Base-by-base conservation (phyloP, 2,888 invertebrate genomes). In the Drosophila gaucha region DNA sequence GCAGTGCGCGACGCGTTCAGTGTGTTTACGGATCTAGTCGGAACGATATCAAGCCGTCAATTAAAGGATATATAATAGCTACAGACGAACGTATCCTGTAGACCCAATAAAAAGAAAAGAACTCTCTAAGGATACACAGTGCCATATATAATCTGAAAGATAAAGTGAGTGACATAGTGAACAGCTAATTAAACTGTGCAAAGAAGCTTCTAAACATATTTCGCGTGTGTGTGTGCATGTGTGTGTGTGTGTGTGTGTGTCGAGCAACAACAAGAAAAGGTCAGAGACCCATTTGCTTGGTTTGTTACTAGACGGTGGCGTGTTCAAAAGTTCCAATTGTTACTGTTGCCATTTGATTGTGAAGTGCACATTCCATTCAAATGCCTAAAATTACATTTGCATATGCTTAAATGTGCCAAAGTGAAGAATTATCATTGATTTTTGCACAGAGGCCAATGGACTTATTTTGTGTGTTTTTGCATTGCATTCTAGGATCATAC, bases 1-100 rank as follows among this genome's bases (percentile, higher is more conserved):
- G 52, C 24, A 52, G 43, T 64, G 47, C 68, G 66, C 66, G 68
- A 35, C 74, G 67, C 80, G 80, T 88, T 84, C 80, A 84, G 88
- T 84, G 68, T 69, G 69, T 63, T 55, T 74, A 66, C 72, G 85
- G 73, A 69, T 75, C 60, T 67, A 59, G 55, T 82, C 83, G 69
- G 41, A 66, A 52, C 58, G 35, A 80, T 82, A 70, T 6, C 43
- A 50, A 43, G 14, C 16, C 59, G 74, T 50, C 71, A 39, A 55
- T 60, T 55, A 35, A 33, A 22, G 56, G 43, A 26, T 46, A 51
- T 18, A 30, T 8, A 28, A 16, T 12, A 31, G 33, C 14, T 16
- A 10, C 24, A 44, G 14, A 24, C 12, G 24, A 20, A 26, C 18
- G 26, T 28, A 68, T 58, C 67, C 58, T 73, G 26, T 12, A 31